Conservation (phyloP, 2,797 vertebrate species). For the Catamblyrhynchus diadema region DNA sequence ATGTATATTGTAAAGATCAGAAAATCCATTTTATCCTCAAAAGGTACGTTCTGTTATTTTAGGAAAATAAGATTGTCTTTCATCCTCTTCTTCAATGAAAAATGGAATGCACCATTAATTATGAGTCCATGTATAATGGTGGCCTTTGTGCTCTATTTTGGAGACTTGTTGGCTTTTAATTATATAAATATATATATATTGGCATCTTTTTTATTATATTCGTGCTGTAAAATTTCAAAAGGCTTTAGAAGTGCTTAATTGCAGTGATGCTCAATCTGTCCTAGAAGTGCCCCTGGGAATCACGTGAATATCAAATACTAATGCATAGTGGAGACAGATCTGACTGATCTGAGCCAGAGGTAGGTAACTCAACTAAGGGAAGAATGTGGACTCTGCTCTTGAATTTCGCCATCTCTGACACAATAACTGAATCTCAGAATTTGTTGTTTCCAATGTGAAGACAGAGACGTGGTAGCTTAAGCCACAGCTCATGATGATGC, state of each 20-base stretch:
- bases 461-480: not conserved
- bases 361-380: not conserved
- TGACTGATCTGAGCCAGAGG: not conserved
- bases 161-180: not conserved
- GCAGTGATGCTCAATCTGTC: not conserved
- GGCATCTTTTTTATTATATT: not conserved
- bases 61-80: not conserved
- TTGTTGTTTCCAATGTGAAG: not conserved
- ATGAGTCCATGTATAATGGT: rapidly evolving
- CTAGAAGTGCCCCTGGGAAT: not conserved
- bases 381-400: not conserved
- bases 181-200: not conserved
- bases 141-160: not conserved
- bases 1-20: not conserved
- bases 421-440: not conserved
- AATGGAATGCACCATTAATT: not conserved
- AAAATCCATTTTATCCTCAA: not conserved
- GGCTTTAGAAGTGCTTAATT: not conserved
- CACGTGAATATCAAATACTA: not conserved
- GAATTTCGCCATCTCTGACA: not conserved
- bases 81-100: not conserved
- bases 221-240: not conserved
- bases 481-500: not conserved
- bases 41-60: not conserved
- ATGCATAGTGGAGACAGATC: not conserved